Evolutionary conservation across 1,140 invertebrate genomes (phyloP).

Genomic region (Araneus ventricosus): DNA sequence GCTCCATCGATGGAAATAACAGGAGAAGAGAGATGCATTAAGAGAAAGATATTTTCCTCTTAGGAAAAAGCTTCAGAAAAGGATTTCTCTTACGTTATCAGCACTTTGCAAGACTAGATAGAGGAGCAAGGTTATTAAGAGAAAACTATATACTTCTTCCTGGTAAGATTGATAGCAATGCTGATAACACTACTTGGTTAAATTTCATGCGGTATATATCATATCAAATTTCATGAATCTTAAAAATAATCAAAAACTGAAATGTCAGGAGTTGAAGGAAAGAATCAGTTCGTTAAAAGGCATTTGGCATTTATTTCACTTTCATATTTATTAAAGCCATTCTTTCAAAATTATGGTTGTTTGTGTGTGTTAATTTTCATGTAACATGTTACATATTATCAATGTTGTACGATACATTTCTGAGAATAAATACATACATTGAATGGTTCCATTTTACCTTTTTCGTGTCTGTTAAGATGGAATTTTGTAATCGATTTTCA

Average conservation of each 20-base stretch:
- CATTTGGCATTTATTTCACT: background rate
- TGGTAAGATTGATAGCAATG: conserved; percentile 31
- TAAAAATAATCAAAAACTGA: conserved; percentile 30
- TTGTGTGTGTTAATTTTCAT: too few relatives aligned
- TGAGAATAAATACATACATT: too few relatives aligned
- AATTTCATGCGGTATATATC: conserved; percentile 43
- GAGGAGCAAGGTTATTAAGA: conserved; percentile 41
- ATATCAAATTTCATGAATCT: conserved; percentile 26
- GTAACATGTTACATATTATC: too few relatives aligned
- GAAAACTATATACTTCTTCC: conserved; percentile 6
- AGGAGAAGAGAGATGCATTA: conserved; percentile 23
- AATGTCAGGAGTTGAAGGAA: conserved; percentile 18
- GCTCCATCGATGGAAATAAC: conserved; percentile 10
- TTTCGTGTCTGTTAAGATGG: too few relatives aligned
- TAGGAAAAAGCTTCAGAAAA: conserved; percentile 11
- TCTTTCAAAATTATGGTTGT: background rate
- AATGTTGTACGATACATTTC: too few relatives aligned
- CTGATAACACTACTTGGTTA: conserved; percentile 42
- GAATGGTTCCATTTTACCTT: too few relatives aligned
- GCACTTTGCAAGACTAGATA: conserved; percentile 33
- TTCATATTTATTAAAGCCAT: background rate
- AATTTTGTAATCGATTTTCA: too few relatives aligned
- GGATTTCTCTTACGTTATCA: conserved; percentile 49
- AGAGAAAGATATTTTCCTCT: conserved; percentile 43
- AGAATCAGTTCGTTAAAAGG: background rate